A percentile compares a stretch with the other conserved stretches of the same genome.
Evolutionary conservation across 2,888 invertebrate genomes (phyloP).

Genomic region (Glyphotaelius pellucidus): DNA sequence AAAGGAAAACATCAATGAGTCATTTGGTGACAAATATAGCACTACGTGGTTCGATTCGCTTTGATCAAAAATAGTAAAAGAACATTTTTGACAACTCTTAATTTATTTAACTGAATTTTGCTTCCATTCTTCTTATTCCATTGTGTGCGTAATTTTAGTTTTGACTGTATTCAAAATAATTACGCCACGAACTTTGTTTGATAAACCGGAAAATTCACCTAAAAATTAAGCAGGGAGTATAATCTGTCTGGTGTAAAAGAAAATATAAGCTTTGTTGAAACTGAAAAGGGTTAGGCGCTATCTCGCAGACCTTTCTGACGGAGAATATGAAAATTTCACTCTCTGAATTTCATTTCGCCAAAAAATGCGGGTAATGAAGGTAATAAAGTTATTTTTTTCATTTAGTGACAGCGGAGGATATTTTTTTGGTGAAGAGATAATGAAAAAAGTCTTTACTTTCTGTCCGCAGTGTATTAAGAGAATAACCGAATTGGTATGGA

Average conservation of each 20-base stretch:
- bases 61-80: too few species aligned
- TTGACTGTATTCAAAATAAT: neutral
- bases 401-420: neutral
- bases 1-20: too few species aligned
- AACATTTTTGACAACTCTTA: too few species aligned
- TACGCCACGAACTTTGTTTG: neutral
- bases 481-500: neutral
- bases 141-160: neutral
- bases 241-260: slow-evolving; percentile 39
- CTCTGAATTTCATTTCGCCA: slow-evolving; percentile 19
- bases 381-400: slow-evolving; percentile 10
- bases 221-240: slow-evolving; percentile 33
- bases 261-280: slow-evolving; percentile 33
- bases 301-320: slow-evolving; percentile 6
- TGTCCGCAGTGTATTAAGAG: neutral
- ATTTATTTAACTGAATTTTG: too few species aligned
- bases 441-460: neutral
- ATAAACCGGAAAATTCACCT: slow-evolving; percentile 4
- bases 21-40: too few species aligned
- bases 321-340: slow-evolving; percentile 24
- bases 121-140: neutral
- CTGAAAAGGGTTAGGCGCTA: slow-evolving; percentile 37
- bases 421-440: neutral
- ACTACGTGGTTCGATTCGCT: too few species aligned
- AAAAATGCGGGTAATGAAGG: slow-evolving; percentile 14